Percentiles rank a stretch among this genome's conserved stretches.
Evolutionary conservation across 1,140 invertebrate genomes (phyloP).

Genomic region (Drosophila jambulina): DNA sequence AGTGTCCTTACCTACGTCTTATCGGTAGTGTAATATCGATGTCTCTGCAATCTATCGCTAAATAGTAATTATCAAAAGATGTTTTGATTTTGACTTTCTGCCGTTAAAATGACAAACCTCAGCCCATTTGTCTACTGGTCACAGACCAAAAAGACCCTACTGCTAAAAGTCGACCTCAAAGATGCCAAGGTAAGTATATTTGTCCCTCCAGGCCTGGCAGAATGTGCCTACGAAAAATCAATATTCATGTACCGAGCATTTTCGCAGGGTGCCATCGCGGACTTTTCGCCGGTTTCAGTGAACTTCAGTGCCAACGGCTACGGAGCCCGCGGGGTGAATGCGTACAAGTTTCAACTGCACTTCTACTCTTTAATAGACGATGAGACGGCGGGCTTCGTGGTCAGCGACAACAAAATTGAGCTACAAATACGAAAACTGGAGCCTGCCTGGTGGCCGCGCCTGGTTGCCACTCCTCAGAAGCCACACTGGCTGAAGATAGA

Average conservation of each 20-base stretch:
- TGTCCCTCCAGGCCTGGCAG: background rate
- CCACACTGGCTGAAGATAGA: constrained; percentile 96
- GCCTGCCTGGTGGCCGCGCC: constrained; percentile 92
- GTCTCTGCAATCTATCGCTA: too few species aligned
- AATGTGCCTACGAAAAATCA: constrained; percentile 58
- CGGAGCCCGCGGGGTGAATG: constrained; percentile 89
- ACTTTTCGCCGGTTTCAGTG: constrained; percentile 87
- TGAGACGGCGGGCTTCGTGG: constrained; percentile 86
- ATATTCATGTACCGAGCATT: constrained; percentile 33
- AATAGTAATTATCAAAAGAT: constrained; percentile 2
- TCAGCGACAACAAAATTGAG: constrained; percentile 92
- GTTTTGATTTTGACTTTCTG: constrained; percentile 30
- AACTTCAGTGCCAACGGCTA: constrained; percentile 88
- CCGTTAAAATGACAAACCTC: constrained; percentile 61
- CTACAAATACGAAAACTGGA: constrained; percentile 90
- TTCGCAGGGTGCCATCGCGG: constrained; percentile 64
- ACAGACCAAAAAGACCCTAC: constrained; percentile 91
- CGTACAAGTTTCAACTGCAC: constrained; percentile 91
- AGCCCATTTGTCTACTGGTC: constrained; percentile 97
- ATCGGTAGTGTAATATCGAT: background rate
- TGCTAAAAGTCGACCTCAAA: constrained; percentile 93
- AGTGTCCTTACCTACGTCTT: background rate
- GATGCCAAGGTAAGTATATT: constrained; percentile 86
- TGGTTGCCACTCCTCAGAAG: constrained; percentile 92
- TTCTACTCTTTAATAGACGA: constrained; percentile 90